phyloP scores from a whole-genome alignment of 2,797 vertebrate species.

The Tenualosa thibaudeaui region DNA sequence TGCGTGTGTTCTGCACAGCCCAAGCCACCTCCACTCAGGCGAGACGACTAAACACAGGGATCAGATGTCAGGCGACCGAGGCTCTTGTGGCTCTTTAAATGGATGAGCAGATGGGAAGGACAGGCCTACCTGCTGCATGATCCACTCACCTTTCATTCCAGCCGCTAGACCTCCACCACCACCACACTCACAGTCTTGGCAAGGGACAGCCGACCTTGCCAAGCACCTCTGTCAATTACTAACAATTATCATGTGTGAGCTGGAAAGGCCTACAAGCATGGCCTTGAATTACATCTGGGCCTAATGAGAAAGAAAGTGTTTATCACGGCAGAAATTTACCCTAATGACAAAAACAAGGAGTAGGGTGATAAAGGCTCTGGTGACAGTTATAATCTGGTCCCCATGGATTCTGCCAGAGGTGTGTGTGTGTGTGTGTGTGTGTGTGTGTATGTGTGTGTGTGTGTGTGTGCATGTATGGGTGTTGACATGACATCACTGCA shows the following conservation, averaged over 20 bases:
- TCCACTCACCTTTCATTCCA: constrained; percentile 1
- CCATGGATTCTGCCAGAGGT: neutral
- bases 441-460: neutral
- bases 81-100: neutral
- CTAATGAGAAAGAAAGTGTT: constrained; percentile 7
- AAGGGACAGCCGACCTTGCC: neutral
- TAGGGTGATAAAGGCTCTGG: neutral
- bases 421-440: neutral
- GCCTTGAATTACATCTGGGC: neutral
- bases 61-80: neutral
- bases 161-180: constrained; percentile 1
- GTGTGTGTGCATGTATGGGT: neutral
- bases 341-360: constrained; percentile 8
- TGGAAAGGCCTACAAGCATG: neutral
- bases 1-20: neutral
- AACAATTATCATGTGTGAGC: neutral
- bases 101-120: neutral
- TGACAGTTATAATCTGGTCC: neutral
- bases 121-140: neutral
- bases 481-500: constrained; percentile 12
- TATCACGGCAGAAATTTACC: neutral
- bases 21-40: constrained; percentile 23
- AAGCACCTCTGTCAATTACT: constrained; percentile 1
- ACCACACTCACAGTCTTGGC: too few relatives aligned
- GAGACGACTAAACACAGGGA: constrained; percentile 21